Percentiles rank a stretch among this genome's conserved stretches.
These are phyloP conservation scores for Emydura subglobosa DNA, from an alignment of 2,113 vertebrate species.

Conservation along the genomic window DNA sequence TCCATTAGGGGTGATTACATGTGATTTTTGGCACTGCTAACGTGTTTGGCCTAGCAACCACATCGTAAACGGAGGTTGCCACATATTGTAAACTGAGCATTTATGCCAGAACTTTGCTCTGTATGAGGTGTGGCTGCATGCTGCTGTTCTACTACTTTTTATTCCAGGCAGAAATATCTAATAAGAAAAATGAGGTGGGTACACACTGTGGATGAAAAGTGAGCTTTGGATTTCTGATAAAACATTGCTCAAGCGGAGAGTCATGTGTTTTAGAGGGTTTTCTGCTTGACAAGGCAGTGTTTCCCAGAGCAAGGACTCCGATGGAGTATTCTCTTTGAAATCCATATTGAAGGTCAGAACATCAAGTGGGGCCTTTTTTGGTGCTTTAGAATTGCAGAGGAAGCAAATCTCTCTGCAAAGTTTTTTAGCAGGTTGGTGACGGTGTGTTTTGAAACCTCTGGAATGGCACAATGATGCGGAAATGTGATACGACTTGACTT, in stretches of 20 bases:
- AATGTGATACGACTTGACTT: background rate
- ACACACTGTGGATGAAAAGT: background rate
- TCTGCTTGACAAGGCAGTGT: background rate
- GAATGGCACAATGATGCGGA: background rate
- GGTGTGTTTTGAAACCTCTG: background rate
- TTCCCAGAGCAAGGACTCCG: background rate
- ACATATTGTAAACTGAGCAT: fast-evolving
- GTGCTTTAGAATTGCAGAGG: background rate
- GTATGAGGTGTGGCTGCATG: fast-evolving
- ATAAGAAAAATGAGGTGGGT: background rate
- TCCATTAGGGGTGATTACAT: fast-evolving
- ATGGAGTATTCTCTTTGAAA: background rate
- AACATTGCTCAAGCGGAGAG: background rate
- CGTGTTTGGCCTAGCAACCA: background rate
- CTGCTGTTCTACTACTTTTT: background rate
- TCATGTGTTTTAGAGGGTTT: fast-evolving
- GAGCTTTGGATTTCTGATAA: background rate
- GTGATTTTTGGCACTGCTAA: fast-evolving
- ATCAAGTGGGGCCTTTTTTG: background rate
- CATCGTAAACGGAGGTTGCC: background rate
- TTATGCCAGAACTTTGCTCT: background rate
- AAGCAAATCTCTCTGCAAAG: background rate
- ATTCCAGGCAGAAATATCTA: background rate
- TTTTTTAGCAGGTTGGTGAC: background rate
- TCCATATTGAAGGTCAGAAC: background rate